Evolutionary conservation across 2,888 invertebrate genomes (phyloP).

Genomic region (Dryadula phaetusa): DNA sequence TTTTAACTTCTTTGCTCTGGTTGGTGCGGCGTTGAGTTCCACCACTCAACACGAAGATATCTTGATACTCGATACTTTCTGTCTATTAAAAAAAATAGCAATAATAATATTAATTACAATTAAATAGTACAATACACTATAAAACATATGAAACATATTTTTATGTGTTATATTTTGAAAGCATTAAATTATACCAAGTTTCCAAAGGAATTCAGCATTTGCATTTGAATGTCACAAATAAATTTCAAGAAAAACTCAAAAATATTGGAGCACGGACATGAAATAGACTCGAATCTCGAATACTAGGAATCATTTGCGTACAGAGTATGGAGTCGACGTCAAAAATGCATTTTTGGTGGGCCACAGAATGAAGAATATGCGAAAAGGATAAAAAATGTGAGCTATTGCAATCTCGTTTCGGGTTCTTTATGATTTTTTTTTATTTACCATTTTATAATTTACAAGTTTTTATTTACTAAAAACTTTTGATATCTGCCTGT

Average conservation of each 20-base stretch:
- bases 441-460: background rate
- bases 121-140: no score
- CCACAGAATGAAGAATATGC: background rate
- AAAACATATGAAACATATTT: no score
- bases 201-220: background rate
- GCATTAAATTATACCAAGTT: background rate
- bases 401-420: background rate
- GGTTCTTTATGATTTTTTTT: background rate
- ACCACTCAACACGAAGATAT: no score
- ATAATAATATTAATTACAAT: no score
- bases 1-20: no score
- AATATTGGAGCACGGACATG: background rate
- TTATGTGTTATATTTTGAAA: no score
- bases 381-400: background rate
- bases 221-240: background rate
- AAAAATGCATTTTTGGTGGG: constrained; percentile 15
- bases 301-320: constrained; percentile 4
- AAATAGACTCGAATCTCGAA: constrained; percentile 15
- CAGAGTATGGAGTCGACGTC: background rate
- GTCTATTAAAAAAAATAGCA: no score
- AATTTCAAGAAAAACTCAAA: background rate
- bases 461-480: no score
- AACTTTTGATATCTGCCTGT: no score
- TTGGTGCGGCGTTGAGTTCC: no score
- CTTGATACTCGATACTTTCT: no score